A percentile compares a stretch with the other conserved stretches of the same genome.
These are phyloP conservation scores for Poecilobothrus nobilitatus DNA, from an alignment of 2,888 invertebrate genomes.

Conservation along the genomic window DNA sequence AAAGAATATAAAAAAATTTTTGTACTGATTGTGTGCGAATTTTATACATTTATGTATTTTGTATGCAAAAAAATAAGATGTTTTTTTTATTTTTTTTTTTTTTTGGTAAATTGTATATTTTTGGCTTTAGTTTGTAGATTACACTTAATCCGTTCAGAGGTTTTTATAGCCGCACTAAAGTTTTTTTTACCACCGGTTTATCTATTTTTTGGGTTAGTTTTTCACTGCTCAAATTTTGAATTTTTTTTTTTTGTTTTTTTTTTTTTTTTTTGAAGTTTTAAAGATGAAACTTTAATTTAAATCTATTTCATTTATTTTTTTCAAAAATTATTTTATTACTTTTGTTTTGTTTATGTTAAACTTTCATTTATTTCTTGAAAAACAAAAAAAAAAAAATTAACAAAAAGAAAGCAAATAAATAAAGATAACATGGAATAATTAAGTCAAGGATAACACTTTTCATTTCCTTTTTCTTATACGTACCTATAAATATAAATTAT, in stretches of 20 bases:
- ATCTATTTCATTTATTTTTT: slow-evolving; percentile 5
- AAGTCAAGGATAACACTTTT: slow-evolving; percentile 2
- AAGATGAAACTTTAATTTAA: too few species aligned
- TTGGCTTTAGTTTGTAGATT: slow-evolving; percentile 32
- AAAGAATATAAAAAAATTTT: background rate
- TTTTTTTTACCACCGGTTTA: slow-evolving; percentile 26
- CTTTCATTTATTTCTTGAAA: background rate
- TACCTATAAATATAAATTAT: too few species aligned
- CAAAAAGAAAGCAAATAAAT: slow-evolving; percentile 15
- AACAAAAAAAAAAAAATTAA: too few species aligned
- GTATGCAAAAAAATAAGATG: background rate
- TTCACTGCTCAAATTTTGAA: slow-evolving; percentile 13
- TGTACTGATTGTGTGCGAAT: background rate
- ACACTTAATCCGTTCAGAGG: slow-evolving; percentile 38
- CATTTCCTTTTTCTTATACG: too few species aligned
- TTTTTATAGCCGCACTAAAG: slow-evolving; percentile 24
- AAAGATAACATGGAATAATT: slow-evolving; percentile 8
- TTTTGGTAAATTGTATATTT: background rate
- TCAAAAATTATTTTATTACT: slow-evolving; percentile 23
- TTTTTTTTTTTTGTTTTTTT: too few species aligned
- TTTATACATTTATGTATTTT: background rate
- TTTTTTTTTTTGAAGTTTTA: too few species aligned
- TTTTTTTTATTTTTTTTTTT: too few species aligned
- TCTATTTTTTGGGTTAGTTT: slow-evolving; percentile 28
- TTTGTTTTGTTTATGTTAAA: slow-evolving; percentile 23